Evolutionary conservation across 2,113 vertebrate species (phyloP).

Genomic region (Phylloscopus trochiloides): DNA sequence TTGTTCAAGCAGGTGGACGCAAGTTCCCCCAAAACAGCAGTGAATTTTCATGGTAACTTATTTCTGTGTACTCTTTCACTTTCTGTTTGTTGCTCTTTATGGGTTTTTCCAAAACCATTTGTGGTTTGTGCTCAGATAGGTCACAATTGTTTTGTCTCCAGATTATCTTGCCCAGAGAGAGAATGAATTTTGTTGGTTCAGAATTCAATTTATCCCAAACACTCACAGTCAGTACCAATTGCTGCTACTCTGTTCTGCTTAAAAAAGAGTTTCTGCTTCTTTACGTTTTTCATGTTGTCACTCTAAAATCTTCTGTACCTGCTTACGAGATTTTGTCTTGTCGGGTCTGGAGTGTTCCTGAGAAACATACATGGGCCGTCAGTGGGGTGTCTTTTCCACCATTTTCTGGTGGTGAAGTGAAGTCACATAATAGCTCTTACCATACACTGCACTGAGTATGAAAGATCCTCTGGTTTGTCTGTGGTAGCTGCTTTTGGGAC

Average conservation of each 20-base stretch:
- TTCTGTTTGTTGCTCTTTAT: neutral
- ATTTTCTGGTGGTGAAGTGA: neutral
- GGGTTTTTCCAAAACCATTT: neutral
- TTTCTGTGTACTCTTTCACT: neutral
- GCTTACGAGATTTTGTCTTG: neutral
- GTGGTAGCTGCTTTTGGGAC: neutral
- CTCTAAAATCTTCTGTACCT: neutral
- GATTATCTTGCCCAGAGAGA: neutral
- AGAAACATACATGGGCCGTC: fast-evolving
- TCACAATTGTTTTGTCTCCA: neutral
- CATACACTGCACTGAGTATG: neutral
- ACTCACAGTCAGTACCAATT: neutral
- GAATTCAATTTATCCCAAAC: neutral
- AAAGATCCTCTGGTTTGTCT: neutral
- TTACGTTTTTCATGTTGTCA: fast-evolving
- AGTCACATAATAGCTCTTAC: neutral
- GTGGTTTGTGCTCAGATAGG: neutral
- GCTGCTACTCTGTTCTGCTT: neutral
- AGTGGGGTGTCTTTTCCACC: neutral
- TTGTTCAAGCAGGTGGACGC: neutral
- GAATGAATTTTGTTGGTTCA: neutral
- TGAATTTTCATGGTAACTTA: neutral
- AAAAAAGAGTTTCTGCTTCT: neutral
- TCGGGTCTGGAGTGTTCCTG: neutral
- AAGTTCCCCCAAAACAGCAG: neutral